Percentiles rank a stretch among this genome's conserved stretches.
These are phyloP conservation scores for Heliothis subflexa DNA, from an alignment of 1,140 invertebrate genomes.

Conservation along the genomic window DNA sequence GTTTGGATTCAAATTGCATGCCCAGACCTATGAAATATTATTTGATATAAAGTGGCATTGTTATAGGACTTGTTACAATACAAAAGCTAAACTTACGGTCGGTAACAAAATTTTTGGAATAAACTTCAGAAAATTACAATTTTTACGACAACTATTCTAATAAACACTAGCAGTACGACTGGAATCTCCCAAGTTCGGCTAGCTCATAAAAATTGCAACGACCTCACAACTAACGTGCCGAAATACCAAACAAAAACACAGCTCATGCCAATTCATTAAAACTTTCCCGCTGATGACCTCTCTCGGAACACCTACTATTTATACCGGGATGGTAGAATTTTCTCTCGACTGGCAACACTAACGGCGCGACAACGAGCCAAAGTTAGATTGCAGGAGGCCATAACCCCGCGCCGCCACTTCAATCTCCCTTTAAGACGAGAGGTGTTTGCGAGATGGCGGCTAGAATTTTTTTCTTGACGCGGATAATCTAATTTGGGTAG, in stretches of 20 bases:
- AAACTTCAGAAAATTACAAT: neutral
- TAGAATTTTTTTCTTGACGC: conserved; percentile 51
- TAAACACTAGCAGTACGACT: conserved; percentile 30
- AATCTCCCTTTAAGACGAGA: conserved; percentile 52
- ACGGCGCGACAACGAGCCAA: conserved; percentile 71
- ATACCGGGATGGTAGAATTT: conserved; percentile 59
- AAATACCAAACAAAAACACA: conserved; percentile 66
- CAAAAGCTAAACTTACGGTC: neutral
- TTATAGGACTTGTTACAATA: too few species aligned
- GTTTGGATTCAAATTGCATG: neutral
- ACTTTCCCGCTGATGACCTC: conserved; percentile 66
- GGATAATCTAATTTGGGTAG: conserved; percentile 51
- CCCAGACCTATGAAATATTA: neutral
- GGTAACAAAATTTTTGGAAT: neutral
- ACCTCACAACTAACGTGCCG: conserved; percentile 43
- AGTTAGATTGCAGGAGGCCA: conserved; percentile 74
- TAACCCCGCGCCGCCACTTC: conserved; percentile 52
- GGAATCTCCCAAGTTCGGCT: conserved; percentile 34
- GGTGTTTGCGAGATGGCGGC: conserved; percentile 51
- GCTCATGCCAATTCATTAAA: conserved; percentile 75
- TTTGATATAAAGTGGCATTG: too few species aligned
- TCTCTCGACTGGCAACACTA: conserved; percentile 63
- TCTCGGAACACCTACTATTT: conserved; percentile 57
- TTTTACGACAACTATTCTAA: conserved; percentile 37
- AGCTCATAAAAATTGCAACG: conserved; percentile 60